A percentile compares a stretch with the other conserved stretches of the same genome.
phyloP scores from a whole-genome alignment of 2,797 vertebrate species.

The Malurus splendens region DNA sequence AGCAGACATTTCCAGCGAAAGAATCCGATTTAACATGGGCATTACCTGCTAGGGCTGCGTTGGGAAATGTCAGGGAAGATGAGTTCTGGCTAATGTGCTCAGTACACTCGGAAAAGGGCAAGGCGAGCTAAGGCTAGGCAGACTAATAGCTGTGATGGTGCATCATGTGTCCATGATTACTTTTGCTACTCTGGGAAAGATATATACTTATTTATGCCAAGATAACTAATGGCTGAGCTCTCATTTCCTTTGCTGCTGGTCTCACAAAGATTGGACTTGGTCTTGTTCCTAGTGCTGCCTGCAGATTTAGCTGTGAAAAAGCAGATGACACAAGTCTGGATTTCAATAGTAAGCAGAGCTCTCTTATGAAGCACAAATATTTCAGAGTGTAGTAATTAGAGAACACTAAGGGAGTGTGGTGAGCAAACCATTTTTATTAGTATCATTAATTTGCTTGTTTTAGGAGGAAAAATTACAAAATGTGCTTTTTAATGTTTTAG shows the following conservation, averaged over 20 bases:
- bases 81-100: background rate
- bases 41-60: background rate
- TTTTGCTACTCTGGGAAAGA: background rate
- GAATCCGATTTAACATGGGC: background rate
- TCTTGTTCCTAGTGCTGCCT: background rate
- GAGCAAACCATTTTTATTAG: conserved; percentile 37
- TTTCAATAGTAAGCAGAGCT: background rate
- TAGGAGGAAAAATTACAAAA: background rate
- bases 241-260: background rate
- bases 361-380: conserved; percentile 24
- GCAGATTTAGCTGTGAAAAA: background rate
- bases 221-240: background rate
- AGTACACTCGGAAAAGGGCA: background rate
- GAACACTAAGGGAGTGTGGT: background rate
- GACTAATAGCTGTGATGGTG: background rate
- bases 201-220: background rate
- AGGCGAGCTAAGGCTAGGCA: background rate
- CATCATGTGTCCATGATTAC: background rate
- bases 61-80: conserved; percentile 9
- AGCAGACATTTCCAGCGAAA: background rate
- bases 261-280: background rate
- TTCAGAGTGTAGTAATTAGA: conserved; percentile 41
- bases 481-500: background rate
- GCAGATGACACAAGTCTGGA: background rate
- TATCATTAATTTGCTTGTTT: conserved; percentile 34